Evolutionary conservation across 2,113 vertebrate genomes (phyloP), one percentile per base, ranked within the genome.

Genomic region (Rhipidura dahli): DNA sequence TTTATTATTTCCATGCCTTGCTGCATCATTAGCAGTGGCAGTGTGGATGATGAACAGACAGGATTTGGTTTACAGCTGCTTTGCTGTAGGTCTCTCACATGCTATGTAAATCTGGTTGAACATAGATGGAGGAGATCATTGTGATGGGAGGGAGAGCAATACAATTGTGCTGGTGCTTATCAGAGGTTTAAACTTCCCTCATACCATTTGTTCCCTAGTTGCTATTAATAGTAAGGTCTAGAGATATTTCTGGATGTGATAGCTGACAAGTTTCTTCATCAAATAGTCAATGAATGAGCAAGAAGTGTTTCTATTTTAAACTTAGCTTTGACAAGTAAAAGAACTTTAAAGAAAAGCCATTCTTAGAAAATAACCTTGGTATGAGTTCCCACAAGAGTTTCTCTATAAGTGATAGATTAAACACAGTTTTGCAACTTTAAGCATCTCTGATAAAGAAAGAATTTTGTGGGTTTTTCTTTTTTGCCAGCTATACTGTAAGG

Each of bases 291-390:
- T 95, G 95, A 93, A 93, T 40, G 86, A 96, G 69, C 68, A 93
- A 96, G 94, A 94, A 96, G 91, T 87, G 86, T 75, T 96, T 90
- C 95, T 95, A 89, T 96, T 97, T 96, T 78, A 86, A 90, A 66
- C 89, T 78, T 28, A 75, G 42, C 47, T 97, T 69, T 92, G 72
- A 90, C 89, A 93, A 96, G 94, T 83, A 78, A 66, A 93, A 94
- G 68, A 93, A 75, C 69, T 87, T 93, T 64, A 94, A 78, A 92
- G 60, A 68, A 81, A 65, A 81, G 64, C 87, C 73, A 27, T 87
- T 94, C 51, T 15, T 81, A 81, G 89, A 78, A 89, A 89, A 90
- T 95, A 93, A 87, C 83, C 64, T 93, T 64, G 72, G 83, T 89
- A 60, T 90, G 76, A 90, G 68, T 86, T 96, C 70, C 63, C 2